Evolutionary conservation across 2,797 vertebrate species (phyloP), one percentile per base, ranked within the genome.

Genomic region (Cryptoprocta ferox): DNA sequence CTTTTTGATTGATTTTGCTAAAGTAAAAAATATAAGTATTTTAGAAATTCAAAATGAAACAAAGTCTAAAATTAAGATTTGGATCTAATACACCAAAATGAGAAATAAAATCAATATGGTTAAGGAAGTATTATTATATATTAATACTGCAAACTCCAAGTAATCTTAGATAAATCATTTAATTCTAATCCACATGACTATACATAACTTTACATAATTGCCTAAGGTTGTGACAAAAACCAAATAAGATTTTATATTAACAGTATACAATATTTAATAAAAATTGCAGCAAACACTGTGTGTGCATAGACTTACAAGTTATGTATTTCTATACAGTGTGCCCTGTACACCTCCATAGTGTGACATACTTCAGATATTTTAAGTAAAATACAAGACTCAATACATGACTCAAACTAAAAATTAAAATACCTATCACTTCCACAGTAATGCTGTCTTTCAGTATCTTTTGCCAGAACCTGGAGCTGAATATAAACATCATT

Each of bases 11-110:
- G 56, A 91, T 70, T n/a, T n/a, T n/a, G 35, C 30, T 91, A 96
- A 91, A 96, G 90, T 86, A 32, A 96, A 95, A 93, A 71, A 6
- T 11, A 28, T 7, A 94, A 48, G 13, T 59, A 73, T 48, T 85
- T 42, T 5, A 83, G 18, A 97, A 96, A 76, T 82, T 66, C 28
- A 92, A 93, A 94, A 88, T 56, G 94, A 92, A 95, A 83, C 63
- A 63, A 85, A 91, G 63, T 71, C 59, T 80, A 80, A 92, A 87
- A 76, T 75, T 93, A 94, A 94, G 13, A 6, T 53, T 87, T 53
- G 83, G 18, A 19, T 83, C 39, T 59, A 71, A 94, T 18, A 94
- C 6, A 88, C 7, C 86, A 92, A 76, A 94, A 93, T 37, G 35
- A 94, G 28, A 93, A 89, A 80, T 2, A 89, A 95, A 96, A 76